Percentiles rank a stretch among this genome's conserved stretches.
These are phyloP conservation scores for Sorex maritimensis DNA, from an alignment of 2,797 vertebrate species.

Conservation along the genomic window DNA sequence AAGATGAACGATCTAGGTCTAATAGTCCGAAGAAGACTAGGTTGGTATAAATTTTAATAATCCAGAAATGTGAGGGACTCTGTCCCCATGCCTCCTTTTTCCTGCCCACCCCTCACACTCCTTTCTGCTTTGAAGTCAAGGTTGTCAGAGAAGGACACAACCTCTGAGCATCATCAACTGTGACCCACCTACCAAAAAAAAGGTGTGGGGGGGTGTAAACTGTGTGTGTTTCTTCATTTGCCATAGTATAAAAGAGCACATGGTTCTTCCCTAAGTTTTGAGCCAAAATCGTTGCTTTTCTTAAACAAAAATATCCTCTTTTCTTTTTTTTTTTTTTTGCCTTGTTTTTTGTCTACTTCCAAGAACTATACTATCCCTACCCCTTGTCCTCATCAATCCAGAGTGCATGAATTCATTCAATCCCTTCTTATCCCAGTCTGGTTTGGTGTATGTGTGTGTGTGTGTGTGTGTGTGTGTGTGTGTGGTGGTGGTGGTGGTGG, in stretches of 20 bases:
- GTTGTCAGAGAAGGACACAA: conserved; percentile 16
- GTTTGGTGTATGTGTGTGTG: neutral
- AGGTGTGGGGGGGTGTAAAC: neutral
- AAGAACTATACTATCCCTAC: neutral
- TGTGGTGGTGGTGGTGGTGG: too few relatives aligned
- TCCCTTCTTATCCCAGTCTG: conserved; percentile 18
- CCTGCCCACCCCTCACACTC: conserved; percentile 5
- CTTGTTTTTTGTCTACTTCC: conserved; percentile 52
- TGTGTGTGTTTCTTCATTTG: neutral
- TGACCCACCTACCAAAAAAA: too few relatives aligned
- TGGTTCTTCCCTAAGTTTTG: conserved; percentile 46
- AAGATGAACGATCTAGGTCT: neutral
- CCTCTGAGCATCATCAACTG: too few relatives aligned
- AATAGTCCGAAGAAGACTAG: conserved; percentile 16
- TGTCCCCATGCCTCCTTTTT: neutral
- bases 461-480: too few relatives aligned
- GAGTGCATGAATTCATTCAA: neutral
- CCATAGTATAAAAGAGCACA: neutral
- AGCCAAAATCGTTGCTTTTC: conserved; percentile 59
- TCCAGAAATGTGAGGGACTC: conserved; percentile 56
- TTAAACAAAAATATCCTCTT: neutral
- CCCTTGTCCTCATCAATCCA: neutral
- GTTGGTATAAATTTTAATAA: conserved; percentile 48
- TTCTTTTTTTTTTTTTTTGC: too few relatives aligned
- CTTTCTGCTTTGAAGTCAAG: conserved; percentile 44